Percentiles rank a stretch among this genome's conserved stretches.
These are phyloP conservation scores for Anseranas semipalmata DNA, from an alignment of 2,113 vertebrate species.

Conservation along the genomic window DNA sequence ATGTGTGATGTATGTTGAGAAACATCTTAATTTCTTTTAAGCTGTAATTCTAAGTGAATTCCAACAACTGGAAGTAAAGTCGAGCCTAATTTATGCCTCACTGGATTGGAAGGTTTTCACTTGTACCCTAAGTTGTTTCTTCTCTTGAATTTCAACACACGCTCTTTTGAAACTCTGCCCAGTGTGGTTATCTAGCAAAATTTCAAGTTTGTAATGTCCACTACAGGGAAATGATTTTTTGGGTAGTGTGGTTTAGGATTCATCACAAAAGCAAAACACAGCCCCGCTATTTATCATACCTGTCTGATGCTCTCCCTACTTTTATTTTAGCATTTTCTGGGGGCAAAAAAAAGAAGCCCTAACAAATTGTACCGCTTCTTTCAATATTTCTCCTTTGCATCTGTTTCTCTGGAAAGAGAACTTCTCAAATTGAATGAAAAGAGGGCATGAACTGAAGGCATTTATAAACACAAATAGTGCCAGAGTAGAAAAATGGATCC, in stretches of 20 bases:
- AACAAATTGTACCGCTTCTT: neutral
- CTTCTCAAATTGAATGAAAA: conserved; percentile 9
- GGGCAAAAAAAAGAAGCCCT: neutral
- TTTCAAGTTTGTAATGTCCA: neutral
- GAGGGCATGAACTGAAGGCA: neutral
- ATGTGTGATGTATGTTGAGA: neutral
- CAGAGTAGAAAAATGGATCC: conserved; percentile 22
- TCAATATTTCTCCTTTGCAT: neutral
- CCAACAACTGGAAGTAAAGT: neutral
- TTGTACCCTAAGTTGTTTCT: neutral
- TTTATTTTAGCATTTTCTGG: neutral
- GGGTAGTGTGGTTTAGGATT: neutral
- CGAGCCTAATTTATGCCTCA: neutral
- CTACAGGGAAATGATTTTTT: neutral
- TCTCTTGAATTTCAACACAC: neutral
- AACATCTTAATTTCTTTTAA: neutral
- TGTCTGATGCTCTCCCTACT: neutral
- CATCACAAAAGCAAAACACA: neutral
- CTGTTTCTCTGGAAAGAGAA: neutral
- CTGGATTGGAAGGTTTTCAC: neutral
- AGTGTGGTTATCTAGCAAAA: neutral
- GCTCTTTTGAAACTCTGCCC: neutral
- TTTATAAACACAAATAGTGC: conserved; percentile 1
- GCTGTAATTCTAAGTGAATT: neutral
- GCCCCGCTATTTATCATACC: neutral